Conservation (phyloP, 2,888 invertebrate genomes). For the Microctonus aethiopoides region DNA sequence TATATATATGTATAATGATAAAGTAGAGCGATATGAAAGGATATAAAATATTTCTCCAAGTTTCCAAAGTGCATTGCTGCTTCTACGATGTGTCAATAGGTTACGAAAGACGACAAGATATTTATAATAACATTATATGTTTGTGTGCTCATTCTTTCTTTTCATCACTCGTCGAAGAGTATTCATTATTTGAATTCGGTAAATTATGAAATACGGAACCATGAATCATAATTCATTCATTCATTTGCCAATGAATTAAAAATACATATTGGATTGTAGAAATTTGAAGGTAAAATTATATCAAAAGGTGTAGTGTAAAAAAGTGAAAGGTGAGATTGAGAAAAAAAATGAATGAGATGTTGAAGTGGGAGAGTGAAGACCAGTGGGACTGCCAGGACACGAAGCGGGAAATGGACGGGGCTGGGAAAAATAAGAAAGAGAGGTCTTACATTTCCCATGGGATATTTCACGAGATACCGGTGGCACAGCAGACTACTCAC, state of each 20-base stretch:
- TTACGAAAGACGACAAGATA: constrained; percentile 20
- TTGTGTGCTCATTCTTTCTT: too few species aligned
- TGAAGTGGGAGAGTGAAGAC: constrained; percentile 29
- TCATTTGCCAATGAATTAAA: too few species aligned
- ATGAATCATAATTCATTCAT: too few species aligned
- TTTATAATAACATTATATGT: too few species aligned
- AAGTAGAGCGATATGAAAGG: constrained; percentile 33
- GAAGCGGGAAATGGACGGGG: constrained; percentile 23
- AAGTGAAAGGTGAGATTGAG: neutral
- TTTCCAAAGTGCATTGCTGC: constrained; percentile 18
- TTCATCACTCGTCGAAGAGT: too few species aligned
- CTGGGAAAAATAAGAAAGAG: constrained; percentile 41
- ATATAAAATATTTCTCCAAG: constrained; percentile 53
- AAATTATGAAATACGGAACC: too few species aligned
- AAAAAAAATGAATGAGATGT: constrained; percentile 20
- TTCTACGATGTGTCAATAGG: constrained; percentile 15
- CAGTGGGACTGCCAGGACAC: constrained; percentile 34
- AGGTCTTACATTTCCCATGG: constrained; percentile 50
- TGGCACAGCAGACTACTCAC: constrained; percentile 55
- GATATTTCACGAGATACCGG: constrained; percentile 46
- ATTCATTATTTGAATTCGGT: too few species aligned
- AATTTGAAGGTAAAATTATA: neutral
- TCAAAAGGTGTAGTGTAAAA: neutral
- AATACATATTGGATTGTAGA: neutral
- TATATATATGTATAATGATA: constrained; percentile 22